A percentile compares a stretch with the other conserved stretches of the same genome.
phyloP scores from a whole-genome alignment of 2,113 vertebrate species.

The Acanthisitta chloris region DNA sequence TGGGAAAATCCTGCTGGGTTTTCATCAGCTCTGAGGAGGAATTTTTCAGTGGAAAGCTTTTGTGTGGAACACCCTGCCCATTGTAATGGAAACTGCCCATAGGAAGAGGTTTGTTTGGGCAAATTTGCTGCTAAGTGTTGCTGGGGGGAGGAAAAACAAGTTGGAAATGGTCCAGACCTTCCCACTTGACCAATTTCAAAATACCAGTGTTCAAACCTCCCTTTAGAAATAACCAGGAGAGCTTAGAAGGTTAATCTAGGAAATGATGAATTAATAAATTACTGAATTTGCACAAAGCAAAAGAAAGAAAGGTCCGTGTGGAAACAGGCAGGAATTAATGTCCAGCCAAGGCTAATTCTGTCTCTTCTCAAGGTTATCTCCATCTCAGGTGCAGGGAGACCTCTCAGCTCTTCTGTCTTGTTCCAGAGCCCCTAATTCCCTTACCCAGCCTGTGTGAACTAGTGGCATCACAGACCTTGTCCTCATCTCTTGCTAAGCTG shows the following conservation, averaged over 20 bases:
- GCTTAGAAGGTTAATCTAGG: not conserved
- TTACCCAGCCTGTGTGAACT: not conserved
- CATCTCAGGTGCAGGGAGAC: not conserved
- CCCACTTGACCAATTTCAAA: not conserved
- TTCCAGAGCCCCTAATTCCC: not conserved
- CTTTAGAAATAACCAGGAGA: not conserved
- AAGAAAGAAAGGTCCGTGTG: not conserved
- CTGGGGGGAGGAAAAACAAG: not conserved
- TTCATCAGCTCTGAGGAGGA: not conserved
- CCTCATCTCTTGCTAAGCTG: not conserved
- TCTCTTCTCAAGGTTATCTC: not conserved
- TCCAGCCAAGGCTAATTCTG: not conserved
- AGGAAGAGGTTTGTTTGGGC: conserved; percentile 57
- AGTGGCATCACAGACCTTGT: fast-evolving
- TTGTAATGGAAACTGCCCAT: conserved; percentile 5
- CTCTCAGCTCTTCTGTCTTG: not conserved
- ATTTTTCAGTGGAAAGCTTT: conserved; percentile 43
- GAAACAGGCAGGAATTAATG: not conserved
- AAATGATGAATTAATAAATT: not conserved
- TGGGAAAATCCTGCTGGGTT: conserved; percentile 18
- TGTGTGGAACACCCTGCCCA: conserved; percentile 22
- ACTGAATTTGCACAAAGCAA: too few relatives aligned
- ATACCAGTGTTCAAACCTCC: not conserved
- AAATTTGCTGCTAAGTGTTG: conserved; percentile 24
- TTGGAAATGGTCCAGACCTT: not conserved